Base-by-base conservation (phyloP, 2,888 invertebrate species). In the Limenitis camilla region DNA sequence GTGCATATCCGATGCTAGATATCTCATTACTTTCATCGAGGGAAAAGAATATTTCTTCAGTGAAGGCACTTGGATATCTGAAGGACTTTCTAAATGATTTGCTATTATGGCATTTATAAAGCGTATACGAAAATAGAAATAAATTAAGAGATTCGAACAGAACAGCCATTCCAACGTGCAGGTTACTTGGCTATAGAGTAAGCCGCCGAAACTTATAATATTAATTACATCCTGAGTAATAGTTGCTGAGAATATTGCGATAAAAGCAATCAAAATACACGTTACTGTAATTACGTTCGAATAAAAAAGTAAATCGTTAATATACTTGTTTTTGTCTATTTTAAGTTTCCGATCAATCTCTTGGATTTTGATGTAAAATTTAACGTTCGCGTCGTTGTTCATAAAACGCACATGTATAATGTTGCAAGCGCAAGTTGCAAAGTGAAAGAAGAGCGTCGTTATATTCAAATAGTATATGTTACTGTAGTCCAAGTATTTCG, bases 321-420 rank as follows among this genome's bases (percentile, higher is more conserved):
- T 56, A 6, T 27, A 47, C 49, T 65, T 65, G 38, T 66, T 72
- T 5, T 65, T 62, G 10, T 75, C 62, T 19, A 79, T 59, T 29
- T 68, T 69, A 72, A 82, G 71, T 1, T 69, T 51, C 11, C 75
- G 68, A 45, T 82, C 79, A 4, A 81, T 67, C 56, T 72, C 64
- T 61, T 83, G 80, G 49, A 80, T 61, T 61, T 69, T 66, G 0
- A 78, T 60, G n/a, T 66, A 68, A 44, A 80, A 76, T 4, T 66
- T 61, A 0, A 69, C 66, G 55, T 78, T 81, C 1, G 52, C 55
- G 2, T 68, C 60, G 2, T 67, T 65, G 53, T 76, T 75, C 4
- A 66, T 29, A 35, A 81, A 81, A n/a, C 78, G 66, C 6, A 68
- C 65, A 43, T 80, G 69, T 33, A 76, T 60, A 1, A 72, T 57